Conservation (phyloP, 2,113 vertebrate species). For the Zapus hudsonius region DNA sequence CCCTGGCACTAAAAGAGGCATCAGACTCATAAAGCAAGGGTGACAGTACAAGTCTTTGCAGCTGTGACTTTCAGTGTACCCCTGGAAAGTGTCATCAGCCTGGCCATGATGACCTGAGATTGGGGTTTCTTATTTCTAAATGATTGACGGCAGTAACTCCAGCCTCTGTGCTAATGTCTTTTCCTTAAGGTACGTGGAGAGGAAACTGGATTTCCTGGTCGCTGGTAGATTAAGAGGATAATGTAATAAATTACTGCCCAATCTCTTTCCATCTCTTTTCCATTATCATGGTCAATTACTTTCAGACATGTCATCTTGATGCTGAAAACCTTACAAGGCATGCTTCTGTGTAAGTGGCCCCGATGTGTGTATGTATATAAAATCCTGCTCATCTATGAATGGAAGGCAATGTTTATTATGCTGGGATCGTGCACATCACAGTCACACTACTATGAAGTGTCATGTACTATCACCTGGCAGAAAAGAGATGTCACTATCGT, state of each 20-base stretch:
- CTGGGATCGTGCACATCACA: neutral
- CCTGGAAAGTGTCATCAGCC: conserved; percentile 44
- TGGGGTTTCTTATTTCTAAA: conserved; percentile 69
- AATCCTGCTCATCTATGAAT: neutral
- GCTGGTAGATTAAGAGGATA: conserved; percentile 46
- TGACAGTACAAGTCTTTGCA: neutral
- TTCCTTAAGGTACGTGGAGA: conserved; percentile 64
- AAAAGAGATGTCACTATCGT: neutral
- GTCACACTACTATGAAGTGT: neutral
- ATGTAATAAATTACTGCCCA: conserved; percentile 41
- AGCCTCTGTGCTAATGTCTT: conserved; percentile 47
- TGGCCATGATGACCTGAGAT: neutral
- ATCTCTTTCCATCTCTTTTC: neutral
- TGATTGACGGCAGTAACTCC: conserved; percentile 23
- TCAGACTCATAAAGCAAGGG: neutral
- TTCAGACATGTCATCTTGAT: conserved; percentile 44
- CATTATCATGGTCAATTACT: conserved; percentile 5
- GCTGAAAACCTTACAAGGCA: neutral
- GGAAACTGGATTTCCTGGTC: conserved; percentile 19
- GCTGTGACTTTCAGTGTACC: conserved; percentile 35
- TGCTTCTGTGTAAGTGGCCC: neutral
- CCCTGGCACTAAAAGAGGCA: conserved; percentile 19
- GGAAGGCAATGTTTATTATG: neutral
- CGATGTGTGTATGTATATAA: neutral
- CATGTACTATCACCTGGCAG: neutral